phyloP scores from a whole-genome alignment of 2,113 vertebrate genomes.

The Odontesthes bonariensis region DNA sequence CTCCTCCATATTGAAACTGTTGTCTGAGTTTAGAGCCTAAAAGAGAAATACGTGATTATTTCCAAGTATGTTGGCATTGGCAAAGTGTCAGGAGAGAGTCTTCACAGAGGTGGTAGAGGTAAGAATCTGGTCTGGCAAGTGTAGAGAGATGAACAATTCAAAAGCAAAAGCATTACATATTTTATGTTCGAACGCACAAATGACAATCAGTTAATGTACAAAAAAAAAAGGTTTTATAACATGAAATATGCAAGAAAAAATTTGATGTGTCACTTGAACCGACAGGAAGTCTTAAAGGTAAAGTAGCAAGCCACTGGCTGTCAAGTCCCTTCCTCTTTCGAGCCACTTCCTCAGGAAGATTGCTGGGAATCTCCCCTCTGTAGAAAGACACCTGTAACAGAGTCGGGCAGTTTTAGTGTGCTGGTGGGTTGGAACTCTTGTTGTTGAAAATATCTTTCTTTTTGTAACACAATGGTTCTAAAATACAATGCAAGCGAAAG shows the following conservation, averaged over 20 bases:
- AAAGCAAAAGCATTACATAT: background rate
- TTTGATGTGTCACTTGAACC: slow-evolving; percentile 34
- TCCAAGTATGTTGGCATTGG: too few relatives aligned
- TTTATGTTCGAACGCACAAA: background rate
- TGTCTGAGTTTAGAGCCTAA: slow-evolving; percentile 72
- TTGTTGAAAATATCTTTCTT: too few relatives aligned
- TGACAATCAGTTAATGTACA: background rate
- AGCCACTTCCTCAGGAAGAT: slow-evolving; percentile 88
- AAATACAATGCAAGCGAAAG: background rate
- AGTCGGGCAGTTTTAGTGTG: background rate
- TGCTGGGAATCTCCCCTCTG: slow-evolving; percentile 86
- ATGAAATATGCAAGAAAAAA: background rate
- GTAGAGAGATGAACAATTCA: background rate
- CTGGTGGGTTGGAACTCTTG: too few relatives aligned
- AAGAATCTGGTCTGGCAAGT: background rate
- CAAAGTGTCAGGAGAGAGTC: background rate
- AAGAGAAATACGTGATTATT: slow-evolving; percentile 9
- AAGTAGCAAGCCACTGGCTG: slow-evolving; percentile 91
- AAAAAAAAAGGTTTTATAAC: background rate
- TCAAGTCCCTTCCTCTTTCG: slow-evolving; percentile 87
- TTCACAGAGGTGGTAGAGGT: background rate
- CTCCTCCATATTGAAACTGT: slow-evolving; percentile 64
- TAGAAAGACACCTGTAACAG: slow-evolving; percentile 94
- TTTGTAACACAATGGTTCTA: background rate
- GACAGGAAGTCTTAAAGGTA: slow-evolving; percentile 93